Conservation (phyloP, 92 coral and sea anemone genomes). For the Phymanthus crucifer region DNA sequence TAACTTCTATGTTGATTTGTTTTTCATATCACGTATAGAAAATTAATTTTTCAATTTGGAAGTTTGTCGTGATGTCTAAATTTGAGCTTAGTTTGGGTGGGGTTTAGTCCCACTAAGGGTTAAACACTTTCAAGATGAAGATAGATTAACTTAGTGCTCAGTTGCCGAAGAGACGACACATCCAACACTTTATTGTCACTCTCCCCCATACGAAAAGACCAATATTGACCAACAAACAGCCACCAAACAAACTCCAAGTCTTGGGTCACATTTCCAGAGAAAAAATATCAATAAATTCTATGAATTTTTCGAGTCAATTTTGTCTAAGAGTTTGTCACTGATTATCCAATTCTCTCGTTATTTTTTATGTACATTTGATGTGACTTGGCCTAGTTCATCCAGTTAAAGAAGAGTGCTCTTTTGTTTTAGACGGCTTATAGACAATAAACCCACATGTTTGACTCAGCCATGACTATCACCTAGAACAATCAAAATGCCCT, state of each 20-base stretch:
- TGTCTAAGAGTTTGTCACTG: background rate
- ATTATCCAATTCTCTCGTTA: background rate
- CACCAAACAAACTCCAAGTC: background rate
- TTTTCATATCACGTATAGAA: background rate
- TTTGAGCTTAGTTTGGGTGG: background rate
- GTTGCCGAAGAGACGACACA: constrained; percentile 8
- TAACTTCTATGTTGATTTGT: background rate
- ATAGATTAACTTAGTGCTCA: background rate
- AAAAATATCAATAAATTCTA: too few relatives aligned
- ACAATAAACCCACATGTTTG: constrained; percentile 62
- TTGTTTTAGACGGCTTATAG: constrained; percentile 7
- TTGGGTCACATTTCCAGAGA: background rate
- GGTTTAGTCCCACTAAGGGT: background rate
- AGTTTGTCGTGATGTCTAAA: constrained; percentile 1
- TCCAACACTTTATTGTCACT: background rate
- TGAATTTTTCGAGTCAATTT: background rate
- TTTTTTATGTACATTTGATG: constrained; percentile 6
- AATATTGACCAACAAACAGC: background rate
- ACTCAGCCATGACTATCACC: background rate
- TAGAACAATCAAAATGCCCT: constrained; percentile 39
- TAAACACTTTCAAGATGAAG: background rate
- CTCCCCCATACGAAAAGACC: background rate
- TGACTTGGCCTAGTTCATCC: background rate
- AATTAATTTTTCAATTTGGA: background rate
- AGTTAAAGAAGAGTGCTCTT: constrained; percentile 6